Conservation (phyloP, 2,113 vertebrate species). For the Saguinus imperator region DNA sequence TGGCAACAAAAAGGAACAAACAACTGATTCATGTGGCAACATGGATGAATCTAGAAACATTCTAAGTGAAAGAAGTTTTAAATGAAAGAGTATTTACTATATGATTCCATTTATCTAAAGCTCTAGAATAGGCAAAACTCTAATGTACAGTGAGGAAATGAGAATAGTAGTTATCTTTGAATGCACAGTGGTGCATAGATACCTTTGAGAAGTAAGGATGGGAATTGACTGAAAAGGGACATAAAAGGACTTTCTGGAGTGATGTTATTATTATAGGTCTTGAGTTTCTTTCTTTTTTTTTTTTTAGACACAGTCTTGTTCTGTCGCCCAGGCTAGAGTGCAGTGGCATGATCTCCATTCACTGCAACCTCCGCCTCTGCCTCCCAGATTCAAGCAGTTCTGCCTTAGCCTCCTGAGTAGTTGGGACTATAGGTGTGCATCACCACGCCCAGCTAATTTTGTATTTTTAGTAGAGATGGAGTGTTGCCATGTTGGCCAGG, state of each 20-base stretch:
- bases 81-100: neutral
- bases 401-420: no score
- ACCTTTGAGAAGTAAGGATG: neutral
- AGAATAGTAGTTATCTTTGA: neutral
- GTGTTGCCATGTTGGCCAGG: no score
- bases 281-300: no score
- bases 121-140: neutral
- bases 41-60: neutral
- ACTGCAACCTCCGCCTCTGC: no score
- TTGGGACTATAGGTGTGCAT: no score
- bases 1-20: neutral
- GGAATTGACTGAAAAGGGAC: neutral
- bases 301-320: no score
- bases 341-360: no score
- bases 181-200: neutral
- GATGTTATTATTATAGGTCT: neutral
- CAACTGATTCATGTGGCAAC: neutral
- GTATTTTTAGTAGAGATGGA: no score
- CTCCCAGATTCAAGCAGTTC: no score
- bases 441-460: no score
- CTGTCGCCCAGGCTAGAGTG: no score
- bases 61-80: neutral
- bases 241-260: neutral
- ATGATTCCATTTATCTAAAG: neutral
- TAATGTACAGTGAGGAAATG: neutral